These are phyloP conservation scores for Thripadectes ignobilis DNA, from an alignment of 2,797 vertebrate genomes.

Conservation along the genomic window DNA sequence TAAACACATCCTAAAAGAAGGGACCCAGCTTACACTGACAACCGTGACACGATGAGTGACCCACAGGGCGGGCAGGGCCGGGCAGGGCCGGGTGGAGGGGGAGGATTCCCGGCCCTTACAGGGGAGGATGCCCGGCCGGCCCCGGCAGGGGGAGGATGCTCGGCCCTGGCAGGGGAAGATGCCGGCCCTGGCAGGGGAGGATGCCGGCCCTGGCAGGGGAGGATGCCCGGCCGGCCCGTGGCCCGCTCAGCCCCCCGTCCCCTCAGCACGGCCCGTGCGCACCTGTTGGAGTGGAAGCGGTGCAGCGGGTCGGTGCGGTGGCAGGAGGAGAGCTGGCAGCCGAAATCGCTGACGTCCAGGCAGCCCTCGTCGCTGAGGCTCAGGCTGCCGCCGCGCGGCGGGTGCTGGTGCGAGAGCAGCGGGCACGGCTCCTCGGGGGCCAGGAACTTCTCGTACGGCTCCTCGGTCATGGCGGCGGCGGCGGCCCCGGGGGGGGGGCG, in stretches of 20 bases:
- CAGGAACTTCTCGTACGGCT: constrained; percentile 93
- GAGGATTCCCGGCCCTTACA: no score
- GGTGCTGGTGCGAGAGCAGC: constrained; percentile 84
- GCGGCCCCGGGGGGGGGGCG: neutral
- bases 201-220: no score
- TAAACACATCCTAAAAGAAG: accelerated
- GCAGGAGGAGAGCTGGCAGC: constrained; percentile 94
- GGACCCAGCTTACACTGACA: accelerated
- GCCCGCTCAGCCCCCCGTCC: neutral
- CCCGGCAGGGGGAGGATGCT: no score
- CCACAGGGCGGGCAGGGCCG: neutral
- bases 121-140: no score
- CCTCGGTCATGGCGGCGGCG: constrained; percentile 80
- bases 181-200: no score
- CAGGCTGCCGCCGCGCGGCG: constrained; percentile 85
- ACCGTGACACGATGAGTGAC: accelerated
- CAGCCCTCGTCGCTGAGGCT: constrained; percentile 88
- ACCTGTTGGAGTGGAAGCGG: constrained; percentile 95
- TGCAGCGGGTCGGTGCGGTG: constrained; percentile 94
- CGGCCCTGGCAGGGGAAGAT: no score
- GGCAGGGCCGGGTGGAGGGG: no score
- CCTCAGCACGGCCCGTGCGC: neutral
- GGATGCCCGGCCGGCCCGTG: no score
- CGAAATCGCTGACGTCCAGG: constrained; percentile 93
- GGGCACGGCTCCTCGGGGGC: constrained; percentile 93